These are phyloP conservation scores for Leptobrachium leishanense DNA, from an alignment of 2,113 vertebrate species.

Conservation along the genomic window DNA sequence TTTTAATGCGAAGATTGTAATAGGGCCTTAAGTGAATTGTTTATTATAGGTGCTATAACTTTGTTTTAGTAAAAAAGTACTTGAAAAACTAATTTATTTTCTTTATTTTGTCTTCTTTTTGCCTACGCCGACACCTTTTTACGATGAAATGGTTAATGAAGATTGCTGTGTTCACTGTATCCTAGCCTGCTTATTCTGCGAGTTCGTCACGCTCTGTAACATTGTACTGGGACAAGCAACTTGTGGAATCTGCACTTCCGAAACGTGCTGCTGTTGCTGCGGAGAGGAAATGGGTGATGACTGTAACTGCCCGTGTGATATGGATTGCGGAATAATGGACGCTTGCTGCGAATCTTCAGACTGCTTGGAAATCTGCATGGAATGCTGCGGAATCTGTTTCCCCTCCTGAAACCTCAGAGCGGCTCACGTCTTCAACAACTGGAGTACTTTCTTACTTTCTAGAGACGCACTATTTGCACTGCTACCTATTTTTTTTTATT, in stretches of 20 bases:
- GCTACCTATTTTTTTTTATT: conserved; percentile 52
- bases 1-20: too few relatives aligned
- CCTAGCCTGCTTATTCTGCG: conserved; percentile 97
- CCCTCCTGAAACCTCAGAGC: conserved; percentile 77
- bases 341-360: conserved; percentile 97
- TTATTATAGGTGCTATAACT: too few relatives aligned
- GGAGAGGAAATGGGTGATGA: conserved; percentile 84
- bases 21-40: too few relatives aligned
- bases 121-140: not conserved
- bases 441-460: conserved; percentile 61
- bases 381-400: conserved; percentile 98
- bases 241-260: conserved; percentile 84
- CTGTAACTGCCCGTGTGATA: conserved; percentile 78
- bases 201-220: conserved; percentile 95
- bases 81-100: not conserved
- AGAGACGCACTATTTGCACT: conserved; percentile 62
- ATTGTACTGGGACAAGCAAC: conserved; percentile 90
- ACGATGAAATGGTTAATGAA: conserved; percentile 52
- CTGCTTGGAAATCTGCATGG: conserved; percentile 98
- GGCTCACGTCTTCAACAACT: conserved; percentile 63
- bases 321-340: conserved; percentile 98
- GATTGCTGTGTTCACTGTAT: conserved; percentile 97
- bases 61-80: too few relatives aligned
- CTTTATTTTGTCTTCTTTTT: not conserved
- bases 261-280: conserved; percentile 90